Percentiles rank a stretch among this genome's conserved stretches.
These are phyloP conservation scores for Drosophila leontia DNA, from an alignment of 1,140 invertebrate genomes.

Conservation along the genomic window DNA sequence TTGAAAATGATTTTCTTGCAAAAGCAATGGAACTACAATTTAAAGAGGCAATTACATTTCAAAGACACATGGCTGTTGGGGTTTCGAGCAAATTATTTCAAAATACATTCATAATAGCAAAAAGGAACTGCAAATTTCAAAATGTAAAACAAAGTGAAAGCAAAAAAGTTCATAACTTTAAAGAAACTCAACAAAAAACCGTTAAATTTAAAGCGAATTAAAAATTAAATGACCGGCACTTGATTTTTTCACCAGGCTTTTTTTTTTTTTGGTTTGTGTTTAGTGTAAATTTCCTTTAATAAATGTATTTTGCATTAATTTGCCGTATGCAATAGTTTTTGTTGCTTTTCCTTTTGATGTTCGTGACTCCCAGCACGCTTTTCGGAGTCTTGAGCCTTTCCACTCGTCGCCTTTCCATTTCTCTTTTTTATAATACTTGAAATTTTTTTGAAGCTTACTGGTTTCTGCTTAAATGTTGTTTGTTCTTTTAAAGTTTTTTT, in stretches of 20 bases:
- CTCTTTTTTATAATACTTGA: conserved; percentile 61
- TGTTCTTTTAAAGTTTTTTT: conserved; percentile 26
- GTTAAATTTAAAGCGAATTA: conserved; percentile 2
- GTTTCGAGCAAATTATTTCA: conserved; percentile 51
- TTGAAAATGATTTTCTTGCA: conserved; percentile 3
- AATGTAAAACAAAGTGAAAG: conserved; percentile 11
- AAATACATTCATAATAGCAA: conserved; percentile 35
- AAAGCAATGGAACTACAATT: conserved; percentile 46
- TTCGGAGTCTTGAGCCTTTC: conserved; percentile 37
- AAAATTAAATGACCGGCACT: conserved; percentile 10
- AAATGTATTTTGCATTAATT: conserved; percentile 65
- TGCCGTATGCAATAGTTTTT: conserved; percentile 47
- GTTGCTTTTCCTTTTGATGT: conserved; percentile 18
- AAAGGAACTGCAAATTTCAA: background rate
- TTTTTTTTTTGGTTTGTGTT: background rate
- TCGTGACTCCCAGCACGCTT: conserved; percentile 51
- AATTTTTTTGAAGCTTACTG: conserved; percentile 66
- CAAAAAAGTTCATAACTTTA: no score
- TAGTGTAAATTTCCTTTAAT: conserved; percentile 44
- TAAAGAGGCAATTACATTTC: conserved; percentile 27
- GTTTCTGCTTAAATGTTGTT: conserved; percentile 46
- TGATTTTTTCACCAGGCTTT: conserved; percentile 9
- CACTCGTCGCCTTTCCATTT: conserved; percentile 24
- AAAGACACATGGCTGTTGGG: conserved; percentile 15
- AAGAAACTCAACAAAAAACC: background rate